Evolutionary conservation across 2,797 vertebrate genomes (phyloP).

Genomic region (Pogonophryne albipinna): DNA sequence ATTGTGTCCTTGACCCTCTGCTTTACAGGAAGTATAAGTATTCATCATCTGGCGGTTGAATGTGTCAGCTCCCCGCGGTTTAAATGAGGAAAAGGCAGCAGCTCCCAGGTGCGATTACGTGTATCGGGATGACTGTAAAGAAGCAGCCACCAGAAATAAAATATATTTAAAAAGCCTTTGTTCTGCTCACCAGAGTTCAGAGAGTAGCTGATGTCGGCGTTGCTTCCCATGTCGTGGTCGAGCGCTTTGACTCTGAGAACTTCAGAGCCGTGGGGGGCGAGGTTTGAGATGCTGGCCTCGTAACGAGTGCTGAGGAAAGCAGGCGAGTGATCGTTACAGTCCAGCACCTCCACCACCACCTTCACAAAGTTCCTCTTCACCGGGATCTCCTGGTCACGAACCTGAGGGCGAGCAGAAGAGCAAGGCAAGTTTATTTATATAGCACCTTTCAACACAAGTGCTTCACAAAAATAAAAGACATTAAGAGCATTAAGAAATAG

Average conservation of each 20-base stretch:
- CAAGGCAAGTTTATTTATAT: too few species aligned
- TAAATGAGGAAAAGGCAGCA: too few species aligned
- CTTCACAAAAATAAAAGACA: too few species aligned
- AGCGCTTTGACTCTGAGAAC: constrained; percentile 91
- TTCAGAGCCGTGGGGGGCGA: constrained; percentile 83
- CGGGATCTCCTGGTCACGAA: constrained; percentile 95
- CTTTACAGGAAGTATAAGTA: not conserved
- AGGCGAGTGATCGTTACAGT: constrained; percentile 92
- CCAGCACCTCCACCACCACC: constrained; percentile 89
- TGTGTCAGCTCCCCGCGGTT: not conserved
- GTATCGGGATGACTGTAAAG: constrained; percentile 27
- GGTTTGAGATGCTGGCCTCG: constrained; percentile 85
- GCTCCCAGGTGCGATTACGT: constrained; percentile 16
- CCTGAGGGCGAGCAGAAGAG: constrained; percentile 77
- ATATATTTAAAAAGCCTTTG: constrained; percentile 15
- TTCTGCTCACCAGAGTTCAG: constrained; percentile 90
- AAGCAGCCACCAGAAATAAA: constrained; percentile 12
- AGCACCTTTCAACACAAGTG: too few species aligned
- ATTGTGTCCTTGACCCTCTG: constrained; percentile 5
- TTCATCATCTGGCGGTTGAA: not conserved
- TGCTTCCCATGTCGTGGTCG: constrained; percentile 91
- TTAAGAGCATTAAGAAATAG: too few species aligned
- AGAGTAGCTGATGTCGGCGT: constrained; percentile 91
- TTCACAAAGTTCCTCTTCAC: constrained; percentile 95
- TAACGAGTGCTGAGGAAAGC: constrained; percentile 90